phyloP scores from a whole-genome alignment of 2,113 vertebrate genomes.

The Aix galericulata region DNA sequence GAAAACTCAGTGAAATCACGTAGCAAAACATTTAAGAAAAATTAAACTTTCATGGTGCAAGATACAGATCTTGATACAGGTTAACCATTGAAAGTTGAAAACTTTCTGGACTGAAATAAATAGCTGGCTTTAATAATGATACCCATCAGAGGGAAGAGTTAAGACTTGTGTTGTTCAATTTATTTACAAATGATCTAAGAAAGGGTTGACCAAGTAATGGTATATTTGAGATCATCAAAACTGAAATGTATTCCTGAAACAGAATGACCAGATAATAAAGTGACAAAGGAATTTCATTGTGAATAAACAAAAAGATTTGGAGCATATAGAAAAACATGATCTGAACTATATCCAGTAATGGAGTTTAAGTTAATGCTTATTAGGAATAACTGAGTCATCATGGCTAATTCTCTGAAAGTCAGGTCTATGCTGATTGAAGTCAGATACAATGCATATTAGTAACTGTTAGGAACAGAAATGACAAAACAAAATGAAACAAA shows the following conservation, averaged over 20 bases:
- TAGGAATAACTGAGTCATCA: not conserved
- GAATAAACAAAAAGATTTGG: not conserved
- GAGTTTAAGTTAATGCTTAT: not conserved
- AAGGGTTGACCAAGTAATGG: not conserved
- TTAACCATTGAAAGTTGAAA: not conserved
- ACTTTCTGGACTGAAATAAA: not conserved
- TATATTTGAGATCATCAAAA: not conserved
- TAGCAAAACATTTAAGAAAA: not conserved
- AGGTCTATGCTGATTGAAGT: fast-evolving
- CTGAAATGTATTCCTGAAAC: not conserved
- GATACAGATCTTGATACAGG: not conserved
- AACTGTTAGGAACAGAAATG: not conserved
- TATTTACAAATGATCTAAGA: not conserved
- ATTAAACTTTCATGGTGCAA: not conserved
- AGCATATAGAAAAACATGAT: not conserved
- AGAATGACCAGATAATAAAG: not conserved
- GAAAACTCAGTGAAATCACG: not conserved
- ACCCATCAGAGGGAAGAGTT: not conserved
- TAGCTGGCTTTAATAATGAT: not conserved
- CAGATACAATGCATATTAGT: not conserved
- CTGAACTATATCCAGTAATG: not conserved
- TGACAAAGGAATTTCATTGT: not conserved
- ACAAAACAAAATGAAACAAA: not conserved
- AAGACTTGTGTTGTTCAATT: not conserved
- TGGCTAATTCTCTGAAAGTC: not conserved